phyloP scores from a whole-genome alignment of 2,797 vertebrate species.

The Enteromius afrohamiltoni region DNA sequence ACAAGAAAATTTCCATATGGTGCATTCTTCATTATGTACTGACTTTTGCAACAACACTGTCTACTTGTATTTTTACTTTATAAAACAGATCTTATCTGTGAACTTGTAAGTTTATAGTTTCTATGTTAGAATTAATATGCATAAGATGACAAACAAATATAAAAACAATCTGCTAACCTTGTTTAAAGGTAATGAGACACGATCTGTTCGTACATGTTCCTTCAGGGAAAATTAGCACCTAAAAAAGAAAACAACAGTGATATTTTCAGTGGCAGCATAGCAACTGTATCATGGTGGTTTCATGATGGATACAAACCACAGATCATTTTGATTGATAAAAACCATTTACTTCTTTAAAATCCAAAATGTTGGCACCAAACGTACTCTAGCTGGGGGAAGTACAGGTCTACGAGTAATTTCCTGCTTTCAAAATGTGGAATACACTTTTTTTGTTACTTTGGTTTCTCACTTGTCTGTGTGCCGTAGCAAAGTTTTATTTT shows the following conservation, averaged over 20 bases:
- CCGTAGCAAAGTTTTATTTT: background rate
- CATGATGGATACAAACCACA: background rate
- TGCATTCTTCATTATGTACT: background rate
- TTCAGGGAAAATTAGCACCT: slow-evolving; percentile 97
- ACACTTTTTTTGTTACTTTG: background rate
- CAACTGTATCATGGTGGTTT: background rate
- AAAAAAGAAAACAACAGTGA: slow-evolving; percentile 14
- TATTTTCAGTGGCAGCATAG: background rate
- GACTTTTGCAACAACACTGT: background rate
- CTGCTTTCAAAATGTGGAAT: slow-evolving; percentile 45
- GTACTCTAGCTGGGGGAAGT: no score
- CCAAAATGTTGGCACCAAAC: background rate
- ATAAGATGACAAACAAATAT: background rate
- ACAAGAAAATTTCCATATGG: background rate
- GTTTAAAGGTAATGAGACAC: slow-evolving; percentile 98
- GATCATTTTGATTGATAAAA: background rate
- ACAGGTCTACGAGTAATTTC: slow-evolving; percentile 38
- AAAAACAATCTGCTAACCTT: slow-evolving; percentile 79
- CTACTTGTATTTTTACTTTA: background rate
- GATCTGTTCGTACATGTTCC: slow-evolving; percentile 97
- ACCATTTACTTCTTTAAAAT: background rate
- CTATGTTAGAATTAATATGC: background rate
- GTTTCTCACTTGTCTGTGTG: no score
- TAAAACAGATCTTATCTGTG: background rate
- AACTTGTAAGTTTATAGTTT: background rate